phyloP scores from a whole-genome alignment of 1,140 invertebrate genomes.

The Arion vulgaris region DNA sequence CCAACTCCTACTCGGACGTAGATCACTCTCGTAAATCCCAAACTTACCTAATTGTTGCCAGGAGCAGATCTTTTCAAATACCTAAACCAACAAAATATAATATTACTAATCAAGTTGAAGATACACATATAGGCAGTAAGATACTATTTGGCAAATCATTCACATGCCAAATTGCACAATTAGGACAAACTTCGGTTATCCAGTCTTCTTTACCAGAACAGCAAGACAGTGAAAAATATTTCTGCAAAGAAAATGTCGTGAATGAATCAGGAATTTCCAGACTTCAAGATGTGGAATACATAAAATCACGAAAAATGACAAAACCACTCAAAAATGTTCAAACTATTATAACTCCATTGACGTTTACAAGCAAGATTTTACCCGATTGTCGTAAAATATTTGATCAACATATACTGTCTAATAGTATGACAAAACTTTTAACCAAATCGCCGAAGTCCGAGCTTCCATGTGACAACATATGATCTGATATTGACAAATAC shows the following conservation, averaged over 20 bases:
- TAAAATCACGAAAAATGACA: constrained; percentile 45
- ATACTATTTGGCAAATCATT: constrained; percentile 30
- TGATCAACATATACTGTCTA: constrained; percentile 85
- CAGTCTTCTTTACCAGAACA: too few relatives aligned
- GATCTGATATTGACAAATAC: constrained; percentile 83
- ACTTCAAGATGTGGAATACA: constrained; percentile 3
- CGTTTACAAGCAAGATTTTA: constrained; percentile 79
- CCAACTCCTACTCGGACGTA: not conserved
- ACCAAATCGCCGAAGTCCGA: constrained; percentile 86
- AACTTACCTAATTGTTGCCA: constrained; percentile 5
- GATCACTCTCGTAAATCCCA: not conserved
- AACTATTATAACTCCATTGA: constrained; percentile 84
- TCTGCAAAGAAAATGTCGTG: too few relatives aligned
- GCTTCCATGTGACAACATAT: constrained; percentile 87
- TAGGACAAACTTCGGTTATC: too few relatives aligned
- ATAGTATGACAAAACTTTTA: constrained; percentile 82
- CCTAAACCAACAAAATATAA: too few relatives aligned
- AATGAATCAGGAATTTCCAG: not conserved
- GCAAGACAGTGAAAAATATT: too few relatives aligned
- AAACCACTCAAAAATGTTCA: constrained; percentile 65
- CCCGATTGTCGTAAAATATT: constrained; percentile 88
- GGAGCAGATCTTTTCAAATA: constrained; percentile 36
- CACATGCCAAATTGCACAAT: not conserved
- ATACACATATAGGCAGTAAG: constrained; percentile 30
- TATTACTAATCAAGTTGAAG: constrained; percentile 25